Evolutionary conservation across 2,113 vertebrate genomes (phyloP), one percentile per base, ranked within the genome.

Genomic region (Tetrao urogallus): DNA sequence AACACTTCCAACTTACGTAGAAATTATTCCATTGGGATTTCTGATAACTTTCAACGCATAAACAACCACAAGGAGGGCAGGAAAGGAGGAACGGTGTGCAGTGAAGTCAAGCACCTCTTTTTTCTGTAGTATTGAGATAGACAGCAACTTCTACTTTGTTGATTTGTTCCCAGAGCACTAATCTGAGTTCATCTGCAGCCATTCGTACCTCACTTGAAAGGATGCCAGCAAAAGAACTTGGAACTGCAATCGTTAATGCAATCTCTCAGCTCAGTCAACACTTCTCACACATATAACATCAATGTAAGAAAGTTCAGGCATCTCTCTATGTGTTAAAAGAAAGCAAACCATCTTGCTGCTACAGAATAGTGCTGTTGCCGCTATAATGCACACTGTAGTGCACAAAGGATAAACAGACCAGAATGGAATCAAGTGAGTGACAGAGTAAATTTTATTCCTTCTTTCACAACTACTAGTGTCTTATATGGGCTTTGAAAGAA

Each of bases 1-100:
- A 82, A 40, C 57, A 0, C 0, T 8, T 22, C 8, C 16, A 74
- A 20, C 1, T 14, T 42, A 40, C 0, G 2, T 5, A 65, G 43
- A 88, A 85, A 73, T 48, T 18, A 75, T 42, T 84, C 45, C 45
- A 11, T 17, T 0, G 28, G 6, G 8, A 14, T 42, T 79, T 82
- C 61, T 48, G 27, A 64, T 10, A 77, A 45, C 40, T 76, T 48
- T 64, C 32, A 86, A 47, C 27, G 57, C 78, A 54, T 24, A 69
- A 70, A 13, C 22, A 73, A 30, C 34, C 48, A 43, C 1, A 56
- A 69, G 22, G 13, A 10, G 34, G 7, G 6, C 3, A 13, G 2
- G 34, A 24, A 64, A 25, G 36, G 61, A 40, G 61, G 38, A 64
- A 28, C 38, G 52, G 25, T 38, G 25, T 28, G 25, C 79, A 45